phyloP scores from a whole-genome alignment of 1,140 invertebrate species.

The Cyclargus thomasi region DNA sequence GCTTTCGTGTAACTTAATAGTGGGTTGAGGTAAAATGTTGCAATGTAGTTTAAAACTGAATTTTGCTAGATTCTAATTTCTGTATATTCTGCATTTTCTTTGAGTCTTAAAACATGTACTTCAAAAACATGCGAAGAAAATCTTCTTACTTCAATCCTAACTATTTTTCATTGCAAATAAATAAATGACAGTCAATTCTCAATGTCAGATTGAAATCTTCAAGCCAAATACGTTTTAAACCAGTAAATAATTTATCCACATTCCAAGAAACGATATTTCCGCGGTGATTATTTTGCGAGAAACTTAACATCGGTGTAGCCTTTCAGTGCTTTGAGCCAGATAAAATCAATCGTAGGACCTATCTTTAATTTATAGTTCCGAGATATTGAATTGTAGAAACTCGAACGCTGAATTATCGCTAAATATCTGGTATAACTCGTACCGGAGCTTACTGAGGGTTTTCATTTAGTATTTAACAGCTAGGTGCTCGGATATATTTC shows the following conservation, averaged over 20 bases:
- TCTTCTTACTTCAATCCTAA: no score
- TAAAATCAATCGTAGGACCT: slow-evolving; percentile 27
- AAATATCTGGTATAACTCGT: slow-evolving; percentile 18
- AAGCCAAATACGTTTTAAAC: neutral
- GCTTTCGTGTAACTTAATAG: neutral
- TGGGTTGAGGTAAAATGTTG: neutral
- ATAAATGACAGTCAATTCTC: no score
- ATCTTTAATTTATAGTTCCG: slow-evolving; percentile 22
- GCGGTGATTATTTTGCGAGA: slow-evolving; percentile 33
- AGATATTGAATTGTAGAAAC: slow-evolving; percentile 21
- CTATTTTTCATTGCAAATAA: no score
- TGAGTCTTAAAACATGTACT: neutral
- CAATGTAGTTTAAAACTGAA: neutral
- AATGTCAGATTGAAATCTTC: neutral
- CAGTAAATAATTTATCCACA: slow-evolving; percentile 15
- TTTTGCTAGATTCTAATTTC: neutral
- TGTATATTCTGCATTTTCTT: neutral
- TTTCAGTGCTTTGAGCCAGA: slow-evolving; percentile 17
- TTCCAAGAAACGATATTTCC: slow-evolving; percentile 27
- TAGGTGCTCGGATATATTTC: neutral
- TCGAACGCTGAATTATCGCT: slow-evolving; percentile 19
- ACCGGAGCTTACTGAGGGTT: slow-evolving; percentile 1
- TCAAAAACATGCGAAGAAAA: no score
- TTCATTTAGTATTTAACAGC: neutral
- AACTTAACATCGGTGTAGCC: slow-evolving; percentile 28